Conservation (phyloP, 2,797 vertebrate species). For the Sebastes variabilis region DNA sequence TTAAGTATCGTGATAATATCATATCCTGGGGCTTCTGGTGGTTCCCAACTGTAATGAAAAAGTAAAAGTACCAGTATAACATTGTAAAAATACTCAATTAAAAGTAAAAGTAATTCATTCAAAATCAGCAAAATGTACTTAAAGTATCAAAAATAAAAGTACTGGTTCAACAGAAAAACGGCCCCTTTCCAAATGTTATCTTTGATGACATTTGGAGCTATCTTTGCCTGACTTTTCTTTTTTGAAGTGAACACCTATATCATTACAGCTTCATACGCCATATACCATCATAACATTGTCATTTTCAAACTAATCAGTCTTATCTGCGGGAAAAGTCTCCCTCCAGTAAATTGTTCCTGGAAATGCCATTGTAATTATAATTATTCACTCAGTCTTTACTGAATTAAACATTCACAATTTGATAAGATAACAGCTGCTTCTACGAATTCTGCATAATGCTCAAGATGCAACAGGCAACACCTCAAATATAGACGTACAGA, state of each 20-base stretch:
- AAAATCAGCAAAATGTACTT: not conserved
- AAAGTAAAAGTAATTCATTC: not conserved
- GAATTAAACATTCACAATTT: not conserved
- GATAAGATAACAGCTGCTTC: not conserved
- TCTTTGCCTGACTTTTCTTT: not conserved
- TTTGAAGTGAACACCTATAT: not conserved
- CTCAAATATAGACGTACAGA: not conserved
- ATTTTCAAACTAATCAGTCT: conserved; percentile 8
- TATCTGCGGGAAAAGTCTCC: not conserved
- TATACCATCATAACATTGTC: not conserved
- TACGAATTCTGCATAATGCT: not conserved
- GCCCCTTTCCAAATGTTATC: not conserved
- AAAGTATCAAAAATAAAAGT: not conserved
- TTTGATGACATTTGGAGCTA: not conserved
- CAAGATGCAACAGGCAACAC: not conserved
- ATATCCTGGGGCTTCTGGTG: too few species aligned
- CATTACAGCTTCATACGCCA: not conserved
- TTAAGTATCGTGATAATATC: too few species aligned
- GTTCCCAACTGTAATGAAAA: too few species aligned
- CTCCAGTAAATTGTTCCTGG: not conserved
- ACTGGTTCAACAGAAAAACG: not conserved
- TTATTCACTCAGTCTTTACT: not conserved
- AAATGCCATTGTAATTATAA: conserved; percentile 7
- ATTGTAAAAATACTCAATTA: not conserved
- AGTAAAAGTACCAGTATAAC: not conserved